phyloP scores from a whole-genome alignment of 2,113 vertebrate genomes.

The Petrocephalus microphthalmus region DNA sequence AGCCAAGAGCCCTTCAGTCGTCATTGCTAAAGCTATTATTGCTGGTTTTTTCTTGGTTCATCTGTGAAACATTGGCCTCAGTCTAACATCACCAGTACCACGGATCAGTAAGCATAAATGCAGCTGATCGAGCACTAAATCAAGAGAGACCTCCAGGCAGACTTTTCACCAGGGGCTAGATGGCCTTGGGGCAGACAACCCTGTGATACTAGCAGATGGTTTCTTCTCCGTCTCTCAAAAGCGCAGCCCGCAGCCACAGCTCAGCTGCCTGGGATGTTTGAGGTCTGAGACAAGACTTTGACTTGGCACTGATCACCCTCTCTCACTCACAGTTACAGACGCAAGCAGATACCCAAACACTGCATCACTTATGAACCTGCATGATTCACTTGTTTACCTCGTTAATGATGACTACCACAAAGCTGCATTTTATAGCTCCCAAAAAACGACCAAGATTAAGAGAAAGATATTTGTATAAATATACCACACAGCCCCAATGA shows the following conservation, averaged over 20 bases:
- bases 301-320: background rate
- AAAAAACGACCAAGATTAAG: background rate
- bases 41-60: background rate
- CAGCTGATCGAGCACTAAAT: background rate
- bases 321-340: background rate
- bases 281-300: constrained; percentile 20
- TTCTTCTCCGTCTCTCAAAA: background rate
- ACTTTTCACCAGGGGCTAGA: background rate
- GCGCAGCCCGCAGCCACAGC: background rate
- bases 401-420: background rate
- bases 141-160: background rate
- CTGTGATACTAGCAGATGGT: background rate
- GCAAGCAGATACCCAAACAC: background rate
- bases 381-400: background rate
- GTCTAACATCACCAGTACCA: background rate
- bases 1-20: background rate
- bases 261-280: constrained; percentile 12
- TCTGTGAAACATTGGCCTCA: background rate
- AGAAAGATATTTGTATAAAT: background rate
- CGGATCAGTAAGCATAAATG: background rate
- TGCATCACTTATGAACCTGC: background rate
- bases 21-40: background rate
- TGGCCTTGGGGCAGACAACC: background rate
- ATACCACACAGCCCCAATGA: background rate
- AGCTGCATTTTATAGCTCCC: background rate